Base-by-base conservation (phyloP, 2,797 vertebrate species). In the Xiphophorus birchmanni region DNA sequence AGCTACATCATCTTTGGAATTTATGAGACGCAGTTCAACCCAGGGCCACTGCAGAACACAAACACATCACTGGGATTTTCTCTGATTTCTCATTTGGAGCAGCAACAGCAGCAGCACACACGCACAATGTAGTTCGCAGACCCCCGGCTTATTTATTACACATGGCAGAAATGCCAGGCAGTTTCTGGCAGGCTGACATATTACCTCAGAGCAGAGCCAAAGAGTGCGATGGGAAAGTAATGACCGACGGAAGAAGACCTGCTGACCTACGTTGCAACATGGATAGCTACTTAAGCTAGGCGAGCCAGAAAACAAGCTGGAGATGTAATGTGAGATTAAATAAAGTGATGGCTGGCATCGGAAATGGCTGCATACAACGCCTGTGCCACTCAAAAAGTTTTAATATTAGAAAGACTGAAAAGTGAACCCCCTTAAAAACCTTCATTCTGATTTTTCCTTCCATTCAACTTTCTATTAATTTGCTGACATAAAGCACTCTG, bases 1-100 rank as follows among this genome's bases (percentile, higher is more conserved):
- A 95, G 92, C 95, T 94, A 93, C 94, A 95, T 95, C 94, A 95
- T 95, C 91, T 92, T 89, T 89, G 92, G 94, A 95, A 96, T 96
- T 96, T 96, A 96, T 93, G 95, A 95, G 94, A 84, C 82, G 88
- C 92, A 89, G 95, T 95, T 96, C 94, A 95, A 93, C 87, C 89
- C 93, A 91, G 92, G 95, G 95, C 95, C 95, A 93, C 93, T 89
- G 93, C 89, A 58, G 94, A 95, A 94, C 94, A 93, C 94, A 94
- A 95, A 95, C 94, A 95, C 92, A 95, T 96, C 94, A 92, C 92
- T 90, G 86, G 90, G 94, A 94, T 95, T 94, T 95, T 93, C 86
- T 91, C 90, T 12, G 86, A 94, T 95, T 95, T 95, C 94, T 95
- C 94, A 95, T 94, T 93, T 89, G 91, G 89, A 94, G 88, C 84